Conservation (phyloP, 2,888 invertebrate species). For the Silvanus unidentatus region DNA sequence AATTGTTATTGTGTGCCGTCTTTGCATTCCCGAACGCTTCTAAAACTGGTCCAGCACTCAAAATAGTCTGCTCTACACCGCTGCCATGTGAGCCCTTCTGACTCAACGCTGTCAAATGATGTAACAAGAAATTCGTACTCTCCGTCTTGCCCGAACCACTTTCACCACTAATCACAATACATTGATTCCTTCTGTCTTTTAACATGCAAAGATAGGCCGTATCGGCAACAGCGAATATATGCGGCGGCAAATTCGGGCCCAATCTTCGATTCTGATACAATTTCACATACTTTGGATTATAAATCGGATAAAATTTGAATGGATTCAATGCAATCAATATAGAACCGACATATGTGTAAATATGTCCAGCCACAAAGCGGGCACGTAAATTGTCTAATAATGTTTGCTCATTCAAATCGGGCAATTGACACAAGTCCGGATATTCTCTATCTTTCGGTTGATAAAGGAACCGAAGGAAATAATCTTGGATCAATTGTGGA, state of each 20-base stretch:
- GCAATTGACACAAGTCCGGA: slow-evolving; percentile 91
- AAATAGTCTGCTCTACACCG: slow-evolving; percentile 94
- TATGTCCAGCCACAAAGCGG: slow-evolving; percentile 85
- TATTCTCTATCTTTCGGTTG: slow-evolving; percentile 92
- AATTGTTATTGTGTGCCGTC: slow-evolving; percentile 96
- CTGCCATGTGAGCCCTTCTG: slow-evolving; percentile 92
- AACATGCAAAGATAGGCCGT: slow-evolving; percentile 93
- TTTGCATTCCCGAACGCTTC: slow-evolving; percentile 99
- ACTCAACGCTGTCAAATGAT: slow-evolving; percentile 89
- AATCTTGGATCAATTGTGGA: slow-evolving; percentile 87
- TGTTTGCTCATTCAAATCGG: slow-evolving; percentile 91
- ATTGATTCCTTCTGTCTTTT: slow-evolving; percentile 82
- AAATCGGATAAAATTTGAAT: slow-evolving; percentile 93
- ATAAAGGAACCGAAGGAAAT: slow-evolving; percentile 83
- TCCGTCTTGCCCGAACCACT: slow-evolving; percentile 96
- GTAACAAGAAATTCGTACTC: slow-evolving; percentile 90
- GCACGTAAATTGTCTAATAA: slow-evolving; percentile 83
- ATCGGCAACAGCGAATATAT: slow-evolving; percentile 94
- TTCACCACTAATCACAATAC: slow-evolving; percentile 93
- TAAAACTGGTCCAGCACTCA: slow-evolving; percentile 91
- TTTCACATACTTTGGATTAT: slow-evolving; percentile 96
- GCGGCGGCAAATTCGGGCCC: slow-evolving; percentile 88
- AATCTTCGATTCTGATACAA: slow-evolving; percentile 88
- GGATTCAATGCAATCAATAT: slow-evolving; percentile 93
- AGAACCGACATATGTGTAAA: slow-evolving; percentile 93